Evolutionary conservation across 1,140 invertebrate species (phyloP), one percentile per base, ranked within the genome.

Genomic region (Drosophila biarmipes): DNA sequence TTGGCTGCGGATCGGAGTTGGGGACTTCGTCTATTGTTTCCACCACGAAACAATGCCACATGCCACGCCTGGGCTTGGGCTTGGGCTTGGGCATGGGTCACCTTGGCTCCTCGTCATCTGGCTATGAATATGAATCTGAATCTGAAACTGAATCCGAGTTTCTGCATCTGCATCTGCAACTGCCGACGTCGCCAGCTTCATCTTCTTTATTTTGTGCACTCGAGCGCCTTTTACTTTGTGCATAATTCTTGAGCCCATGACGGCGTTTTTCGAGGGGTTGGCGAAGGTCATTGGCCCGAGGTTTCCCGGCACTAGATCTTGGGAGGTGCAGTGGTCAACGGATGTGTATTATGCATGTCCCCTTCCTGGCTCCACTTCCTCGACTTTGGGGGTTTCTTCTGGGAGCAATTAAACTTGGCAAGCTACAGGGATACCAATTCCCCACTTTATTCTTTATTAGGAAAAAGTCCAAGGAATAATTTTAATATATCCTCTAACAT

Each of bases 181-280:
- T 31, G n/a, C 57, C 35, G 40, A 34, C 55, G 31, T 48, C 43
- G 27, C 63, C 46, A 17, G 52, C 78, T 43, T 35, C 73, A 62
- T 85, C 64, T 72, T 71, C 77, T 85, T 79, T 77, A 69, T 86
- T 85, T 81, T 85, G 73, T 85, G 73, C 78, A 85, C 81, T 84
- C 55, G 66, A 78, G 79, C 74, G 74, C 55, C 80, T 82, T 80
- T 85, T 73, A 86, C 81, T 86, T 86, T 80, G 63, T 67, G 82
- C 82, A 86, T 86, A 87, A 86, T 86, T 81, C 82, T 87, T 75
- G 77, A 55, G 66, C 81, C 73, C 31, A 54, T 42, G 61, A 12
- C 29, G 15, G 12, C 34, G 45, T 21, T 43, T 67, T 67, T 61
- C 10, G 21, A 35, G 67, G 37, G 14, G 38, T 12, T 24, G 38